Evolutionary conservation across 92 coral and sea anemone species (phyloP), one percentile per base, ranked within the genome.

Genomic region (Paragorgia papillata): DNA sequence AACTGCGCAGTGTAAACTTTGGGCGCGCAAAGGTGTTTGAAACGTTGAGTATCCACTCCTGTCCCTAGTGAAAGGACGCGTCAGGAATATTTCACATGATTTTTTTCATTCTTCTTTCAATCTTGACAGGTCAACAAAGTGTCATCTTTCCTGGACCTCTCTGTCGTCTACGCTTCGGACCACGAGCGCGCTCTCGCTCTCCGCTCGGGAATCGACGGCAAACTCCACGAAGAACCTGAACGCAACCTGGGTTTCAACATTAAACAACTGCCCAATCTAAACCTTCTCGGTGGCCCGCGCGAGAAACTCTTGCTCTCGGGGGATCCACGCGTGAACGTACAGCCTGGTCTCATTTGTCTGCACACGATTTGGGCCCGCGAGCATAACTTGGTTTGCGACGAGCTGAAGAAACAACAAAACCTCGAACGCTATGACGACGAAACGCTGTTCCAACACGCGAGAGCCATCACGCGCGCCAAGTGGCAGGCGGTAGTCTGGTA

Each of bases 241-340:
- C 88, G 90, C 69, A 80, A 89, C 44, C 79, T 95, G 37, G 86
- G 87, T 60, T 87, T 84, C 80, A 95, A 95, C 77, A 74, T 86
- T 48, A 89, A 85, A 60, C 95, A 88, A 76, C 87, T 92, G 20
- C 92, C 99, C 4, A 95, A 95, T 75, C 84, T 95, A 28, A 95
- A 95, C 60, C 97, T 95, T 20, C 92, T 95, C 14, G 87, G 85
- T 14, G 94, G 99, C 24, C 99, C 99, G 54, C 97, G 97, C 60
- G 99, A 95, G 61, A 92, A 90, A 77, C 84, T 95, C 87, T 79
- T 95, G 30, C 90, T 95, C 13, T 95, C 99, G 19, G 99, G 99
- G 12, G 99, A 95, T 79, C 92, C 92, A 85, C 93, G 99, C 66
- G 99, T 95, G 66, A 95, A 95, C 82, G 99, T 95, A 39, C 99